A percentile compares a stretch with the other conserved stretches of the same genome.
phyloP scores from a whole-genome alignment of 2,113 vertebrate species.

The Sterna hirundo region DNA sequence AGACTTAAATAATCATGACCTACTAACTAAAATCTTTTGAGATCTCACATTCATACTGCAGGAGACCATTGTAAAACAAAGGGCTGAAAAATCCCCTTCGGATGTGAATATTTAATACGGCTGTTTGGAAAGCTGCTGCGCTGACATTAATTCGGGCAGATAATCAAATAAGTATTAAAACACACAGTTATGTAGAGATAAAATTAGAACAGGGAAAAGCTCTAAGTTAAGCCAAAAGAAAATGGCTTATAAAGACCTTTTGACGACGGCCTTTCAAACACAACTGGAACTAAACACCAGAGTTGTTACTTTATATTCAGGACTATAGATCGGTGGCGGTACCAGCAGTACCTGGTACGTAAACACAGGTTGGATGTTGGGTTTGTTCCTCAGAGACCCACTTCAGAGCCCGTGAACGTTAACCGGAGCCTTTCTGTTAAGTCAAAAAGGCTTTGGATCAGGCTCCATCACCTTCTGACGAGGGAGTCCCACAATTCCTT shows the following conservation, averaged over 20 bases:
- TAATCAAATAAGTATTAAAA: conserved; percentile 42
- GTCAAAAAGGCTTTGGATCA: neutral
- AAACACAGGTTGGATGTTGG: neutral
- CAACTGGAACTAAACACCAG: neutral
- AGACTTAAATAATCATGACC: conserved; percentile 14
- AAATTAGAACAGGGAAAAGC: conserved; percentile 4
- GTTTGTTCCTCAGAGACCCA: neutral
- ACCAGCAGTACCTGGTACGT: neutral
- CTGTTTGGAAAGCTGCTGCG: neutral
- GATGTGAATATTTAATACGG: neutral
- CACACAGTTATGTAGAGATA: neutral
- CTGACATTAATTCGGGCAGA: neutral
- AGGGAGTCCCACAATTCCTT: neutral
- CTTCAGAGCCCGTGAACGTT: neutral
- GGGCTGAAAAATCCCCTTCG: conserved; percentile 16
- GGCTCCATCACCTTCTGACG: neutral
- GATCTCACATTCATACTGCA: neutral
- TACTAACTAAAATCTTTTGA: neutral
- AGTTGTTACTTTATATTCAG: neutral
- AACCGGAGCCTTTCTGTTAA: neutral
- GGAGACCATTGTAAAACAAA: conserved; percentile 8
- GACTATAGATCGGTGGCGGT: neutral
- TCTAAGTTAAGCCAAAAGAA: neutral
- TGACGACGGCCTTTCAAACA: neutral
- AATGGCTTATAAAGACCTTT: neutral